Percentiles rank a stretch among this genome's conserved stretches.
These are phyloP conservation scores for Trichonephila clavata DNA, from an alignment of 1,140 invertebrate genomes.

Conservation along the genomic window DNA sequence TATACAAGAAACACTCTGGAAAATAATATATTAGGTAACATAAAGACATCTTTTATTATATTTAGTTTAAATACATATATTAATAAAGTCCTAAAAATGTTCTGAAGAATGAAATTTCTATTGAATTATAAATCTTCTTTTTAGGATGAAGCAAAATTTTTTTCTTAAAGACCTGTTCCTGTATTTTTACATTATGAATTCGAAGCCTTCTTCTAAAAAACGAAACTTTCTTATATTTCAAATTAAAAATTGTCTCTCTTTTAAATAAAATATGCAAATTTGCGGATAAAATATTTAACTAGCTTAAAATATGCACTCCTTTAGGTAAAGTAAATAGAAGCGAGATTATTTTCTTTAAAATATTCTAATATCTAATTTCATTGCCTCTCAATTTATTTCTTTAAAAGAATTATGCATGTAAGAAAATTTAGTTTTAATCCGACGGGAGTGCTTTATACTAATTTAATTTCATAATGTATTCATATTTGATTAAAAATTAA, in stretches of 20 bases:
- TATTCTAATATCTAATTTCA: neutral
- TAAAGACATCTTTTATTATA: too few species aligned
- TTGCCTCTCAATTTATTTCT: neutral
- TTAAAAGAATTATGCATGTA: neutral
- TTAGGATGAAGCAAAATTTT: too few species aligned
- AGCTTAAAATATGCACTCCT: neutral
- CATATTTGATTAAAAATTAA: too few species aligned
- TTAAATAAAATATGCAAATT: neutral
- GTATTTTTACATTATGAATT: neutral
- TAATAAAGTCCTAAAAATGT: too few species aligned
- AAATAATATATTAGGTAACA: too few species aligned
- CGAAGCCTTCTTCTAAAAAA: neutral
- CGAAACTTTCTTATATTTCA: neutral
- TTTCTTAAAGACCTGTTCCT: too few species aligned
- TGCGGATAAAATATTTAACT: conserved; percentile 22
- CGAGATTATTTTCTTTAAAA: neutral
- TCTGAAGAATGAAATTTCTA: too few species aligned
- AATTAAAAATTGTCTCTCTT: neutral
- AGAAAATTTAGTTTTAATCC: neutral
- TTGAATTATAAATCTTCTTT: too few species aligned
- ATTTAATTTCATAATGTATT: neutral
- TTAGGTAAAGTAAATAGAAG: neutral
- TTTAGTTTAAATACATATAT: too few species aligned
- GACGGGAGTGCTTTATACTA: neutral
- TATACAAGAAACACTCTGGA: too few species aligned